These are phyloP conservation scores for Coremacera marginata DNA, from an alignment of 2,888 invertebrate genomes.

Conservation along the genomic window DNA sequence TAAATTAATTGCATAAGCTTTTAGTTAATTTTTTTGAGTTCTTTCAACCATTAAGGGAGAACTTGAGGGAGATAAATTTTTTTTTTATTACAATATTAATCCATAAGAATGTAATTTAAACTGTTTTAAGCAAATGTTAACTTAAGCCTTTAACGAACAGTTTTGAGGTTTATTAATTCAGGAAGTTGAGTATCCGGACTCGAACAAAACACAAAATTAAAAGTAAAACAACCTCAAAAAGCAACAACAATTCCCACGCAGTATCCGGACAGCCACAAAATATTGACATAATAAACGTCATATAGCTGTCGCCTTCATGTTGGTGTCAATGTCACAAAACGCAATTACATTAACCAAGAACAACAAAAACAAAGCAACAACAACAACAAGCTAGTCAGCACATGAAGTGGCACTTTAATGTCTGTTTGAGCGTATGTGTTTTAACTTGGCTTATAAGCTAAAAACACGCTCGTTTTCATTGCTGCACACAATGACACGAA, in stretches of 20 bases:
- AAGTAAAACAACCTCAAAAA: background rate
- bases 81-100: no score
- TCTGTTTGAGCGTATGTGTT: background rate
- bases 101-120: no score
- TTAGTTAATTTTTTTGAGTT: no score
- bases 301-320: conserved; percentile 21
- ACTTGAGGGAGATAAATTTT: no score
- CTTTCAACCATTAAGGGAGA: no score
- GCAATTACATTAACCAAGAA: conserved; percentile 44
- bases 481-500: background rate
- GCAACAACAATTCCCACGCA: conserved; percentile 10
- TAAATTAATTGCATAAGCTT: no score
- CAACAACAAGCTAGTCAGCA: background rate
- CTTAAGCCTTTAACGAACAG: no score
- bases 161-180: conserved; percentile 1
- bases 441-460: conserved; percentile 4
- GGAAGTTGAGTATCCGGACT: background rate
- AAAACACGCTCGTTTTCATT: conserved; percentile 1
- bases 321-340: conserved; percentile 43
- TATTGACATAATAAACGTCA: conserved; percentile 29
- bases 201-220: background rate
- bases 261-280: conserved; percentile 15
- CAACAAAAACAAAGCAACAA: conserved; percentile 29
- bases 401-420: conserved; percentile 9
- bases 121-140: no score